Conservation (phyloP, 1,140 invertebrate species). For the Diorhabda elongata region DNA sequence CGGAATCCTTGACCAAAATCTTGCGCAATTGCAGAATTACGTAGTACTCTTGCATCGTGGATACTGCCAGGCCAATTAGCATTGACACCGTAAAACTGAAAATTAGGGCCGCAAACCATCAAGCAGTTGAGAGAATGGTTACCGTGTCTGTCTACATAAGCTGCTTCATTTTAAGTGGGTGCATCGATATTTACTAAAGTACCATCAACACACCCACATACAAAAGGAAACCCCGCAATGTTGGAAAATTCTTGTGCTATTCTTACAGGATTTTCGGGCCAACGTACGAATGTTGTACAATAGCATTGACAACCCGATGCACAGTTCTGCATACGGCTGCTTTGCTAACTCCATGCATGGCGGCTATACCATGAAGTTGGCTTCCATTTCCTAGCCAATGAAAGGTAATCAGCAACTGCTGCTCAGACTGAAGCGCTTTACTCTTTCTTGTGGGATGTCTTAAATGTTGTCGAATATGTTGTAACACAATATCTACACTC, state of each 20-base stretch:
- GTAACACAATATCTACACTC: background rate
- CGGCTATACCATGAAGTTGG: no score
- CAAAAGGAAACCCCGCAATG: slow-evolving; percentile 10
- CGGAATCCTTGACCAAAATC: slow-evolving; percentile 5
- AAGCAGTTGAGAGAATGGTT: slow-evolving; percentile 22
- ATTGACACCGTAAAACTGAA: slow-evolving; percentile 12
- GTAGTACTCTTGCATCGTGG: no score
- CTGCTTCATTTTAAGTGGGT: no score
- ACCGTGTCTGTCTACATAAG: no score
- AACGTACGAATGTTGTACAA: no score
- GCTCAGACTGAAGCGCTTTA: background rate
- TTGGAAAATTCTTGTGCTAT: background rate
- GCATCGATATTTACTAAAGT: no score
- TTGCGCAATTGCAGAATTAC: background rate
- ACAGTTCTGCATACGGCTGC: no score
- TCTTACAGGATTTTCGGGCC: no score
- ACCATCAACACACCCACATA: background rate
- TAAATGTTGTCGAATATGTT: background rate
- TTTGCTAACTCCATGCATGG: no score
- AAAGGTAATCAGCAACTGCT: no score
- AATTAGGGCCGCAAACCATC: slow-evolving; percentile 14
- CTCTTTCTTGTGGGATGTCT: slow-evolving; percentile 10
- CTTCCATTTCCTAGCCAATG: no score
- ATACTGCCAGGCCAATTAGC: slow-evolving; percentile 8
- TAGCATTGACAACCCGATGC: no score